A percentile compares a stretch with the other conserved stretches of the same genome.
Evolutionary conservation across 2,888 invertebrate genomes (phyloP).

Genomic region (Fissipunctia ypsillon): DNA sequence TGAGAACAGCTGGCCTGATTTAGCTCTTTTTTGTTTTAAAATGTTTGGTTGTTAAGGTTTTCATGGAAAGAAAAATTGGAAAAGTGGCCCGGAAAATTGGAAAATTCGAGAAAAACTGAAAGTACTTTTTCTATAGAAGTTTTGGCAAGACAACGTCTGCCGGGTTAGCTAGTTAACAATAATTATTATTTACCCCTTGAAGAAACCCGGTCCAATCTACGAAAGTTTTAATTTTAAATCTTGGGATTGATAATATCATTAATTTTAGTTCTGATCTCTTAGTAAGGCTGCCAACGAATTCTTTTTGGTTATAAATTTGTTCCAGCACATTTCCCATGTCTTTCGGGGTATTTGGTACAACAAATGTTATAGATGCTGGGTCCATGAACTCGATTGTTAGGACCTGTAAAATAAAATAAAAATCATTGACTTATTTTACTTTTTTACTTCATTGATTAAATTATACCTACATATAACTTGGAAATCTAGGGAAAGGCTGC

Average conservation of each 20-base stretch:
- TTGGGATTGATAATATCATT: conserved; percentile 73
- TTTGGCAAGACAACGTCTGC: background rate
- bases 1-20: too few relatives aligned
- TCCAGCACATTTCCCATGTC: conserved; percentile 67
- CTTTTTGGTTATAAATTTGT: conserved; percentile 61
- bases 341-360: conserved; percentile 65
- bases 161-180: background rate
- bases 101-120: background rate
- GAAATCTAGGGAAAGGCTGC: background rate
- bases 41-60: too few relatives aligned
- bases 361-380: conserved; percentile 67
- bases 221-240: conserved; percentile 77
- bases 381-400: conserved; percentile 16
- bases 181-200: conserved; percentile 68
- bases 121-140: background rate
- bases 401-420: conserved; percentile 17
- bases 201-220: conserved; percentile 76
- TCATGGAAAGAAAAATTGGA: background rate
- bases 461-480: background rate
- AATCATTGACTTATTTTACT: too few relatives aligned
- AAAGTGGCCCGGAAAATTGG: background rate
- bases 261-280: conserved; percentile 52
- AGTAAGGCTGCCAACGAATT: conserved; percentile 58
- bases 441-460: too few relatives aligned
- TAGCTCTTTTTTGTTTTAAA: too few relatives aligned